Evolutionary conservation across 2,113 vertebrate species (phyloP), one percentile per base, ranked within the genome.

Genomic region (Neomonachus schauinslandi): DNA sequence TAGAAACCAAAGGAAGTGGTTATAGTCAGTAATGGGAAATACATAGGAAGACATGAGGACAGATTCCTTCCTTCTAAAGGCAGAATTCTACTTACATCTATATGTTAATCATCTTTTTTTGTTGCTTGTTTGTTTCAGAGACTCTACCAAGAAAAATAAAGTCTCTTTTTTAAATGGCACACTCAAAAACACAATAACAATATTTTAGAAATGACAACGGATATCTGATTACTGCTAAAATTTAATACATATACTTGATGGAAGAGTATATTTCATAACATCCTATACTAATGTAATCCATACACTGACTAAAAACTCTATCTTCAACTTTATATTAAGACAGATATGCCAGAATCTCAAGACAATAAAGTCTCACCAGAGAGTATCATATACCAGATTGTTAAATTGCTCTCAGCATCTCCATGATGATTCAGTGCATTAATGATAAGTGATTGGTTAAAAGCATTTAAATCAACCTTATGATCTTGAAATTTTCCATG

Each of bases 381-480:
- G 79, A 85, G 33, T 79, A 94, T 97, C 85, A 69, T 57, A 72
- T 69, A 74, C 59, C 79, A 94, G 53, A 92, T 53, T 39, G 69
- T 83, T 79, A 90, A 90, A 72, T 65, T 61, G 59, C 63, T 94
- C 72, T 94, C 71, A 95, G 93, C 22, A 76, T 92, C 84, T 94
- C 42, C 69, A 51, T 42, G 63, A 74, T 57, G 55, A 94, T 88
- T 83, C 81, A 84, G n/a, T 72, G 71, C 67, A 95, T 84, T 94
- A 92, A 94, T 80, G 76, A 57, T 77, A 94, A 96, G 46, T 59
- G 88, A 92, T 4, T 92, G 77, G 76, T 90, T 94, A 96, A 97
- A 97, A 98, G 84, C 91, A 97, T 72, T 96, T 95, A 97, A 91
- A 97, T 91, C 95, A 95, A 92, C 36, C 42, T 83, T 82, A 88